Percentiles rank a stretch among this genome's conserved stretches.
Evolutionary conservation across 2,113 vertebrate genomes (phyloP).

Genomic region (Platichthys flesus): DNA sequence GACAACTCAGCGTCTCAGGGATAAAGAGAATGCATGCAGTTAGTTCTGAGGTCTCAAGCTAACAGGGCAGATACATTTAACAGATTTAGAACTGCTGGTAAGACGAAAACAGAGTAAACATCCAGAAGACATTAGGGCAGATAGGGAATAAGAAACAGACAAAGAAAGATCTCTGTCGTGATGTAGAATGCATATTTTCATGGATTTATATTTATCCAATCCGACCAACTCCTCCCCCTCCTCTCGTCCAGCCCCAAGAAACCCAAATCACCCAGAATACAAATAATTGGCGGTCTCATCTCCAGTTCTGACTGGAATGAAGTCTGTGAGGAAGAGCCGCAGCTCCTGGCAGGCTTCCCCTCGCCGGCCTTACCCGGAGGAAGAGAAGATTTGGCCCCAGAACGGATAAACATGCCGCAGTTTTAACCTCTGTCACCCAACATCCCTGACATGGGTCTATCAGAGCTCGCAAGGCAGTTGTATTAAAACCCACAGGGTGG

Average conservation of each 20-base stretch:
- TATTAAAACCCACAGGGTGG: conserved; percentile 33
- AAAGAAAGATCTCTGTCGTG: conserved; percentile 7
- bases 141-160: background rate
- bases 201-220: conserved; percentile 65
- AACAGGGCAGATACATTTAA: conserved; percentile 16
- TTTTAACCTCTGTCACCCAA: conserved; percentile 59
- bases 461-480: conserved; percentile 26
- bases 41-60: background rate
- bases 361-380: conserved; percentile 35
- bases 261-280: conserved; percentile 74
- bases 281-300: conserved; percentile 77
- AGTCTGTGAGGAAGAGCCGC: conserved; percentile 59
- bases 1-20: conserved; percentile 22
- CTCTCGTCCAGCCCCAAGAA: conserved; percentile 59
- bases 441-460: conserved; percentile 44
- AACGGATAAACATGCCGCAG: conserved; percentile 43
- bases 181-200: conserved; percentile 52
- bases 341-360: conserved; percentile 51
- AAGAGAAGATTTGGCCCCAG: conserved; percentile 50
- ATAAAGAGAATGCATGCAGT: conserved; percentile 9
- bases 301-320: conserved; percentile 67
- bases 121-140: background rate
- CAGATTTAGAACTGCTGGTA: conserved; percentile 2
- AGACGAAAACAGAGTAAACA: conserved; percentile 6
- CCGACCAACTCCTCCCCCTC: conserved; percentile 50